These are phyloP conservation scores for Bostrychus sinensis DNA, from an alignment of 2,113 vertebrate genomes.

Conservation along the genomic window DNA sequence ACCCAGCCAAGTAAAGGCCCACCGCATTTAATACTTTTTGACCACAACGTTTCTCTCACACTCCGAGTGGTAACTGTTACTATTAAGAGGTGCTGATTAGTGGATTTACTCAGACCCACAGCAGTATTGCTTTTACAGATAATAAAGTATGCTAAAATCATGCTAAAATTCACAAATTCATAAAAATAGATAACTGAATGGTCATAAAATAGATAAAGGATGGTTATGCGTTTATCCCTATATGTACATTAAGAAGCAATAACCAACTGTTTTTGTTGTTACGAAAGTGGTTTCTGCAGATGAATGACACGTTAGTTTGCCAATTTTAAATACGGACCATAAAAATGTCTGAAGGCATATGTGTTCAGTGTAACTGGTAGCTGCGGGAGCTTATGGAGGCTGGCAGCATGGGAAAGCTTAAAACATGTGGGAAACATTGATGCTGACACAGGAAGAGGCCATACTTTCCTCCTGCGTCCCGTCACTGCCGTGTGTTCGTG, in stretches of 20 bases:
- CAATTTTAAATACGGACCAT: constrained; percentile 1
- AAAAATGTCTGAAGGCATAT: constrained; percentile 3
- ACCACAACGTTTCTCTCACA: constrained; percentile 1
- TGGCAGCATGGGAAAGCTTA: constrained; percentile 44
- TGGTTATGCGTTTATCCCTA: not conserved
- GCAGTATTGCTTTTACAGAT: not conserved
- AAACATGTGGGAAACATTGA: constrained; percentile 63
- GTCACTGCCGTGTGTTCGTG: constrained; percentile 58
- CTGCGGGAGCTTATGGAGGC: constrained; percentile 19
- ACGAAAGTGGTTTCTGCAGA: not conserved
- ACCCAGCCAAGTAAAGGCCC: constrained; percentile 4
- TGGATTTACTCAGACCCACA: constrained; percentile 3
- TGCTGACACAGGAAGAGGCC: constrained; percentile 65
- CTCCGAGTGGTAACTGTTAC: constrained; percentile 11
- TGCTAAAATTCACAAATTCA: not conserved
- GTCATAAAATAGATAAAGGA: not conserved
- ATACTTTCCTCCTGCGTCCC: constrained; percentile 59
- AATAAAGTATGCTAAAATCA: not conserved
- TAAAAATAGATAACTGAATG: not conserved
- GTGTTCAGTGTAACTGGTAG: constrained; percentile 2
- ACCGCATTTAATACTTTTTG: constrained; percentile 6
- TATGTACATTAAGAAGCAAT: not conserved
- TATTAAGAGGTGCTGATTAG: constrained; percentile 5
- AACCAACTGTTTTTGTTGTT: not conserved
- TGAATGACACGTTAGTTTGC: constrained; percentile 2